phyloP scores from a whole-genome alignment of 1,140 invertebrate genomes.

The Aphaenogaster floridana region DNA sequence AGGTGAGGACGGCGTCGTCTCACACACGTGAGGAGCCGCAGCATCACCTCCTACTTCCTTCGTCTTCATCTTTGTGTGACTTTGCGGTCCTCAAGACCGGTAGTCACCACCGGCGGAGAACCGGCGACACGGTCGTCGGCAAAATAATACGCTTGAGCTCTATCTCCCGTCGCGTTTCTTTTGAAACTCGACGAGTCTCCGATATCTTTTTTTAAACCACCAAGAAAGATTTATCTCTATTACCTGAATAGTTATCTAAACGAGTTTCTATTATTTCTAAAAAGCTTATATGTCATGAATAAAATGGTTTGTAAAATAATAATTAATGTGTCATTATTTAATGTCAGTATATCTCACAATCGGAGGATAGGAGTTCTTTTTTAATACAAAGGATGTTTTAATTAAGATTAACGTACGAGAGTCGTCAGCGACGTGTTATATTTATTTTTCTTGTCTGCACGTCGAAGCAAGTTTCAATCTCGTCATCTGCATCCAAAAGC shows the following conservation, averaged over 20 bases:
- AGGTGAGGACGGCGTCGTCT: constrained; percentile 76
- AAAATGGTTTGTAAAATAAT: not conserved
- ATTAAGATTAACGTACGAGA: not conserved
- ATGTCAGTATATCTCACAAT: too few relatives aligned
- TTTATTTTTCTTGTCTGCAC: constrained; percentile 9
- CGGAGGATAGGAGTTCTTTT: not conserved
- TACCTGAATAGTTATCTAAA: not conserved
- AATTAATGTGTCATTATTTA: constrained; percentile 1
- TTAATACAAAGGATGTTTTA: not conserved
- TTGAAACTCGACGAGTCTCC: constrained; percentile 16
- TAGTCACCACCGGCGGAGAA: constrained; percentile 32
- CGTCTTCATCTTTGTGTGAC: constrained; percentile 60
- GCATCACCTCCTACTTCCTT: constrained; percentile 77
- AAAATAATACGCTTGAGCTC: constrained; percentile 13
- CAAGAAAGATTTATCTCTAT: not conserved
- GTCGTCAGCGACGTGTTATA: not conserved
- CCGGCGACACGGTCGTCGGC: constrained; percentile 1
- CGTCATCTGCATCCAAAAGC: not conserved
- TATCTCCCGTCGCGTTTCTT: not conserved
- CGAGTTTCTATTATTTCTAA: not conserved
- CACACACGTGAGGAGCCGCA: constrained; percentile 74
- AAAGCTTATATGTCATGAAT: not conserved
- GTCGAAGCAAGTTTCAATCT: not conserved
- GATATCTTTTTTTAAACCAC: not conserved
- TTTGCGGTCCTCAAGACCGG: constrained; percentile 36